Percentiles rank a stretch among this genome's conserved stretches.
Conservation (phyloP, 2,113 vertebrate genomes). For the Diadophis punctatus region DNA sequence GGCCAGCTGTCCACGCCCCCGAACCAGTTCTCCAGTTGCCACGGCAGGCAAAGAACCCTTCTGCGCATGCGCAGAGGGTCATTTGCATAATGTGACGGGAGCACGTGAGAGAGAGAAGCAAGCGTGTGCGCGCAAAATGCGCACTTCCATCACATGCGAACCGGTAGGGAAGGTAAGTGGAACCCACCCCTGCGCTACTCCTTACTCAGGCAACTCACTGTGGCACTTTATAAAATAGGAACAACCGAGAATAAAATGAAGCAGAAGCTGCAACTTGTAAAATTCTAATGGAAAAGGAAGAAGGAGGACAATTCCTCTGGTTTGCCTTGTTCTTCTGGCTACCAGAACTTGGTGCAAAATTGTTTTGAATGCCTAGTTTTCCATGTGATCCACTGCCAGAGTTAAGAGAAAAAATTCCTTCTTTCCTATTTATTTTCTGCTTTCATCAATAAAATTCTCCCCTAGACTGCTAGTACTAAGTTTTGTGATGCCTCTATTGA, state of each 20-base stretch:
- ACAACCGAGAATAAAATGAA: background rate
- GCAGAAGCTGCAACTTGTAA: background rate
- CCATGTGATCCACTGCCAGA: background rate
- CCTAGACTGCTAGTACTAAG: background rate
- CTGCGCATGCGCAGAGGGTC: no score
- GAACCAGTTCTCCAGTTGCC: no score
- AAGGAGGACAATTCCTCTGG: background rate
- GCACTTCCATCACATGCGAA: no score
- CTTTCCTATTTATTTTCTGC: background rate
- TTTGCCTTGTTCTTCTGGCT: background rate
- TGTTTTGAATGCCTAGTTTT: background rate
- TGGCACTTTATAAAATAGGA: background rate
- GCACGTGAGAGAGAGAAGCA: no score
- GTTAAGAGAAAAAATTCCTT: background rate
- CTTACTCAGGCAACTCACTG: background rate
- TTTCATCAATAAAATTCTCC: background rate
- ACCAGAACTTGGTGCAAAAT: background rate
- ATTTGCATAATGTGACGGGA: no score
- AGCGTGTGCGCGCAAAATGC: no score
- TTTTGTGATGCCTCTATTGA: background rate
- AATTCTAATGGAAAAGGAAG: background rate
- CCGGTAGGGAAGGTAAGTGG: no score
- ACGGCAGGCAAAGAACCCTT: no score
- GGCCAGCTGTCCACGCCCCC: no score
- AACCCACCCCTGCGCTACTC: background rate